phyloP scores from a whole-genome alignment of 2,797 vertebrate genomes.

The Cheirogaleus major region DNA sequence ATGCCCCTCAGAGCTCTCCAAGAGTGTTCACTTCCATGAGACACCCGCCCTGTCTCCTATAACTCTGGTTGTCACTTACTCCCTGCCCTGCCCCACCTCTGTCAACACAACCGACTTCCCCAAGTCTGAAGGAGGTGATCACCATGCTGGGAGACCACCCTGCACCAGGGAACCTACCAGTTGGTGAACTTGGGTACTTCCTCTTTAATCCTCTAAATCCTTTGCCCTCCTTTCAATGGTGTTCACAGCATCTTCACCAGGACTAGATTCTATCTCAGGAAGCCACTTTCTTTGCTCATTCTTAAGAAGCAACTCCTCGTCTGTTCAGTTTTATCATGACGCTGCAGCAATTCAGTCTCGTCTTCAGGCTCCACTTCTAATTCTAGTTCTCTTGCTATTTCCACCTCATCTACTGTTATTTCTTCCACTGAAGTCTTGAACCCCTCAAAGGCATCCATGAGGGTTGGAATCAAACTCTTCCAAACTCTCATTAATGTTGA shows the following conservation, averaged over 20 bases:
- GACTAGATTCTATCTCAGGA: not conserved
- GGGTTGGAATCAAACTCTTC: not conserved
- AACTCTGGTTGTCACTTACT: not conserved
- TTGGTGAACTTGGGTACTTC: not conserved
- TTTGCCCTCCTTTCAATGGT: not conserved
- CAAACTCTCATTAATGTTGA: not conserved
- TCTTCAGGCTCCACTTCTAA: not conserved
- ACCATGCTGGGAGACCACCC: not conserved
- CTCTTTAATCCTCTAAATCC: not conserved
- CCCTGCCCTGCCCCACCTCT: not conserved
- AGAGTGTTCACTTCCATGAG: not conserved
- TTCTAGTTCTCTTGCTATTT: not conserved
- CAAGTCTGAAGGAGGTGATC: not conserved
- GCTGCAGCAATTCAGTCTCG: not conserved
- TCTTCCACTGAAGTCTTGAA: not conserved
- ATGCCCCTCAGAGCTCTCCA: not conserved
- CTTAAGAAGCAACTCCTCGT: not conserved
- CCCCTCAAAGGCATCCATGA: not conserved
- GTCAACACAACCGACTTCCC: not conserved
- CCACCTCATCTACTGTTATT: not conserved
- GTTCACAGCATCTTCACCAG: not conserved
- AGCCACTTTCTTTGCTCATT: not conserved
- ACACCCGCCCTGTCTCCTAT: not conserved
- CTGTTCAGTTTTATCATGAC: not conserved
- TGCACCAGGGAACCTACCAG: not conserved